Percentiles rank a stretch among this genome's conserved stretches.
These are phyloP conservation scores for Steinernema hermaphroditum DNA, from an alignment of 2,888 invertebrate species.

Conservation along the genomic window DNA sequence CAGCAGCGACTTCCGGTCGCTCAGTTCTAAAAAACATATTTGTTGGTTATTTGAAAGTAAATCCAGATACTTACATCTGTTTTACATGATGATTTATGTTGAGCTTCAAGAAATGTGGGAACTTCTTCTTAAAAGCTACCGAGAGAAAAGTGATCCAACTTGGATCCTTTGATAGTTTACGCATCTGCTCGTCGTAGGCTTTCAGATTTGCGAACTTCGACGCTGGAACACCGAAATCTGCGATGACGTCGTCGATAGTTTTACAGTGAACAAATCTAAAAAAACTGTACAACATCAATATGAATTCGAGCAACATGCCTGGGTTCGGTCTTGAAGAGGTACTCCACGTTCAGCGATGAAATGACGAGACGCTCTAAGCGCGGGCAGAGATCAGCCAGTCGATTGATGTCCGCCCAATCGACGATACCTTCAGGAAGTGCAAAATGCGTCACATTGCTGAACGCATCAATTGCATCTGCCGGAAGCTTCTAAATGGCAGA, in stretches of 20 bases:
- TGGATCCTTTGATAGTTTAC: not conserved
- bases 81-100: no score
- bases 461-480: not conserved
- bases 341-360: not conserved
- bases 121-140: not conserved
- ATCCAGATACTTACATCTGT: no score
- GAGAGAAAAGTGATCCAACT: not conserved
- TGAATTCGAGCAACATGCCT: not conserved
- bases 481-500: not conserved
- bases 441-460: not conserved
- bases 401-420: not conserved
- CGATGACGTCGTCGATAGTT: not conserved
- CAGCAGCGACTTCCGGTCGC: no score
- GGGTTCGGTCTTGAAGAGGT: not conserved
- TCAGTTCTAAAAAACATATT: no score
- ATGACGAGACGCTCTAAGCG: not conserved
- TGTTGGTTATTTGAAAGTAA: no score
- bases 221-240: not conserved
- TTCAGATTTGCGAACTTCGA: not conserved
- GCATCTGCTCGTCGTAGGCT: not conserved
- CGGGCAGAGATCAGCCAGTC: not conserved
- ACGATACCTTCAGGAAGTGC: not conserved
- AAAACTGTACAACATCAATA: not conserved
- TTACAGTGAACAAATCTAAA: not conserved
- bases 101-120: not conserved